These are phyloP conservation scores for Gonioctena quinquepunctata DNA, from an alignment of 1,140 invertebrate species.

Conservation along the genomic window DNA sequence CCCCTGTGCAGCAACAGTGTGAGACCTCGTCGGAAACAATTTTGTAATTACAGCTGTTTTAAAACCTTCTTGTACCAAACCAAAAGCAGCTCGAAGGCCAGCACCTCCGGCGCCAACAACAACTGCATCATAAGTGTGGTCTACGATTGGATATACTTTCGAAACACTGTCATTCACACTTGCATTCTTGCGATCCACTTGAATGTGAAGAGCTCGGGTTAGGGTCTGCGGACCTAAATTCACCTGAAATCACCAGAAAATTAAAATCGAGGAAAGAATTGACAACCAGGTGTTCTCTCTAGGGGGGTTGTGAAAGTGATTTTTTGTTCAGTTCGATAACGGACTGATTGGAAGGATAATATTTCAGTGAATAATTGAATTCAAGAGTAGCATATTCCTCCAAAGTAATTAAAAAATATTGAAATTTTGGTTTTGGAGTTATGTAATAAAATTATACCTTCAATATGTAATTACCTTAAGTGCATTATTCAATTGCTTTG, in stretches of 20 bases:
- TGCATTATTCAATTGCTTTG: not conserved
- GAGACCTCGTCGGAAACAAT: slow-evolving; percentile 88
- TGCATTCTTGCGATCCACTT: slow-evolving; percentile 39
- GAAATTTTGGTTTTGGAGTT: too few species aligned
- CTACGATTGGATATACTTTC: slow-evolving; percentile 72
- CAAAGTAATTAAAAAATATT: too few species aligned
- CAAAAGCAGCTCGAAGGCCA: slow-evolving; percentile 87
- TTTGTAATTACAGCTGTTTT: slow-evolving; percentile 93
- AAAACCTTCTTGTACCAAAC: slow-evolving; percentile 87
- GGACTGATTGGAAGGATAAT: too few species aligned
- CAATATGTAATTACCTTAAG: not conserved
- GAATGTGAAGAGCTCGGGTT: slow-evolving; percentile 31
- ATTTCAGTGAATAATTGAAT: too few species aligned
- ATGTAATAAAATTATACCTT: too few species aligned
- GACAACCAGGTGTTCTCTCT: too few species aligned
- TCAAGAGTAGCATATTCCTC: too few species aligned
- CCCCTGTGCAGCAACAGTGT: slow-evolving; percentile 93
- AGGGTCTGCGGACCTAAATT: not conserved
- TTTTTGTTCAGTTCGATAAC: too few species aligned
- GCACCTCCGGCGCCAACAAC: slow-evolving; percentile 93
- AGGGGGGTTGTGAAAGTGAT: too few species aligned
- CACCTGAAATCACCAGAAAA: not conserved
- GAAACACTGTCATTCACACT: slow-evolving; percentile 15
- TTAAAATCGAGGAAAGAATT: too few species aligned
- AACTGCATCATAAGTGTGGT: slow-evolving; percentile 90